Evolutionary conservation across 2,113 vertebrate species (phyloP).

Genomic region (Leptocoma aspasia): DNA sequence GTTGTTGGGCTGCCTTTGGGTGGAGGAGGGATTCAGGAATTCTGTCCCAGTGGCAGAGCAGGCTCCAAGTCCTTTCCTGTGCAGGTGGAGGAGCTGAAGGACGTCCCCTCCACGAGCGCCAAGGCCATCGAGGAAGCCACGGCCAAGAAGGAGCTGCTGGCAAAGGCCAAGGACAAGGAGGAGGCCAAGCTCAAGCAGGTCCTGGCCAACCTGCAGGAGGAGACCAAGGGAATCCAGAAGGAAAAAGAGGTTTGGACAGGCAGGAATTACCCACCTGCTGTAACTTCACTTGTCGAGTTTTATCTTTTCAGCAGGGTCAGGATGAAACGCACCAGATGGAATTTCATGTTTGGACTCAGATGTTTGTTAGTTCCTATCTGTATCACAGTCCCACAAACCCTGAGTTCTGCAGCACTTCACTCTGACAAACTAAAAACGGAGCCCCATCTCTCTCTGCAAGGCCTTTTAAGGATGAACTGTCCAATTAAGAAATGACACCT

Average conservation of each 20-base stretch:
- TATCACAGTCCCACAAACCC: too few relatives aligned
- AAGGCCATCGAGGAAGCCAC: slow-evolving; percentile 81
- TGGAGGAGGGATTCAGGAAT: not conserved
- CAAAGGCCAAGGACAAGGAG: slow-evolving; percentile 81
- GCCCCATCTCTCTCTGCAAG: too few relatives aligned
- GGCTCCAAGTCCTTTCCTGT: not conserved
- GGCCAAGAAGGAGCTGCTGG: slow-evolving; percentile 76
- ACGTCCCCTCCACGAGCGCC: slow-evolving; percentile 76
- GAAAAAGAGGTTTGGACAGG: slow-evolving; percentile 85
- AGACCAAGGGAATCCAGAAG: slow-evolving; percentile 87
- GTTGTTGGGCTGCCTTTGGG: not conserved
- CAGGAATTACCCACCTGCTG: not conserved
- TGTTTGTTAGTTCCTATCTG: too few relatives aligned
- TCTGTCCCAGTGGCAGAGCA: not conserved
- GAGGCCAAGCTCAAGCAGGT: slow-evolving; percentile 85
- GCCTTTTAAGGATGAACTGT: too few relatives aligned
- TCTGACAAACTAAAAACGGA: too few relatives aligned
- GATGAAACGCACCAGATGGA: too few relatives aligned
- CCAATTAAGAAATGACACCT: too few relatives aligned
- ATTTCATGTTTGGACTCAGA: too few relatives aligned
- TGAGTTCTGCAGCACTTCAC: too few relatives aligned
- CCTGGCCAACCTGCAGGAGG: slow-evolving; percentile 88
- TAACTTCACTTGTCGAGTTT: not conserved
- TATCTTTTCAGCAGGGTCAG: too few relatives aligned
- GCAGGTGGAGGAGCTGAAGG: slow-evolving; percentile 85